Evolutionary conservation across 2,113 vertebrate species (phyloP).

Genomic region (Indicator maculatus): DNA sequence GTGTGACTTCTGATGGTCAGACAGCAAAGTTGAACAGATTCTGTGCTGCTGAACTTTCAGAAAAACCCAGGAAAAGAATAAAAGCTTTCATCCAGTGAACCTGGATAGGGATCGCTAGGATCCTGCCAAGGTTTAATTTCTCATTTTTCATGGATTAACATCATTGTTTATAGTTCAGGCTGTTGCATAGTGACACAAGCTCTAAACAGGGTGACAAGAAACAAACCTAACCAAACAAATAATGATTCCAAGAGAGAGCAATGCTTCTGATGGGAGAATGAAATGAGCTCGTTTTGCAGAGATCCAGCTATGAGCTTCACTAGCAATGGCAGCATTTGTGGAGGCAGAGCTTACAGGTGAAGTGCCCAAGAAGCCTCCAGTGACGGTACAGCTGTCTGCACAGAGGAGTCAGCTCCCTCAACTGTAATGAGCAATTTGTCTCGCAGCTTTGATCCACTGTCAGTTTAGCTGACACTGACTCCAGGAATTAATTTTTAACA

Average conservation of each 20-base stretch:
- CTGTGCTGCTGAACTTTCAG: not conserved
- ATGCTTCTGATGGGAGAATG: not conserved
- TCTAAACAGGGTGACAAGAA: slow-evolving; percentile 6
- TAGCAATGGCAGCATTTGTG: not conserved
- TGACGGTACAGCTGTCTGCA: slow-evolving; percentile 7
- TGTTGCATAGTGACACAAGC: slow-evolving; percentile 48
- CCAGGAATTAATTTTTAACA: slow-evolving; percentile 67
- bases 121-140: slow-evolving; percentile 13
- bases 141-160: slow-evolving; percentile 52
- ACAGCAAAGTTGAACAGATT: not conserved
- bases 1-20: not conserved
- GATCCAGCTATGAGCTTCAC: not conserved
- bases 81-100: slow-evolving; percentile 8
- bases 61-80: not conserved
- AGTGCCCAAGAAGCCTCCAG: not conserved
- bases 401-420: slow-evolving; percentile 55
- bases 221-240: slow-evolving; percentile 28
- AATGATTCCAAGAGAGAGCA: not conserved
- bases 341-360: not conserved
- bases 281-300: not conserved
- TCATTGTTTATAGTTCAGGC: slow-evolving; percentile 16
- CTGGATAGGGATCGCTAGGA: not conserved
- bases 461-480: slow-evolving; percentile 61
- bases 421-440: slow-evolving; percentile 74
- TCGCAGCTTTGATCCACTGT: slow-evolving; percentile 71